A percentile compares a stretch with the other conserved stretches of the same genome.
Evolutionary conservation across 2,888 invertebrate genomes (phyloP).

Genomic region (Eupithecia vulgata): DNA sequence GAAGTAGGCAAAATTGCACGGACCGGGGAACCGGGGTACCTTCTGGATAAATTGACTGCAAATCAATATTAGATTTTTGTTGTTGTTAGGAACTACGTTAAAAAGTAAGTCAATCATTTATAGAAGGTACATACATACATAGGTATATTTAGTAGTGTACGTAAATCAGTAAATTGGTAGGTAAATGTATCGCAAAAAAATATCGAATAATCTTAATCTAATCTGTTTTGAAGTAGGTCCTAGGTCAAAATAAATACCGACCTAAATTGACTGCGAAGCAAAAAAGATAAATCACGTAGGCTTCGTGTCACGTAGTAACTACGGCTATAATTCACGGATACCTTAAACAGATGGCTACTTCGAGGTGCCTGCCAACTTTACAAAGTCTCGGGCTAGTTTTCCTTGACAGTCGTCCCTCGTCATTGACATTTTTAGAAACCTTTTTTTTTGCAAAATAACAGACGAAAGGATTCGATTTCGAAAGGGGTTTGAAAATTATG

Average conservation of each 20-base stretch:
- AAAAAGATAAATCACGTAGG: constrained; percentile 1
- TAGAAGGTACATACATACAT: too few relatives aligned
- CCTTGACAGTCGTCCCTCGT: background rate
- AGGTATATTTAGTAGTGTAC: too few relatives aligned
- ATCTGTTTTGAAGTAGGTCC: background rate
- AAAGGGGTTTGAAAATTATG: background rate
- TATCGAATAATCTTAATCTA: too few relatives aligned
- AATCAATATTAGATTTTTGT: too few relatives aligned
- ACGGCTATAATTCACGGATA: background rate
- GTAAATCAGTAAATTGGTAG: too few relatives aligned
- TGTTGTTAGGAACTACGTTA: too few relatives aligned
- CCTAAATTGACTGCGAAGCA: background rate
- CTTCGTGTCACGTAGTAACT: constrained; percentile 1
- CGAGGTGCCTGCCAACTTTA: background rate
- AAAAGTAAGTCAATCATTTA: too few relatives aligned
- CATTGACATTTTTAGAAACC: background rate
- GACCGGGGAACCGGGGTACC: too few relatives aligned
- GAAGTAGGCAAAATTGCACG: too few relatives aligned
- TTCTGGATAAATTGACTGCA: too few relatives aligned
- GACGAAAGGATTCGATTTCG: background rate
- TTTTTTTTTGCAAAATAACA: background rate
- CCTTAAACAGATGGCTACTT: background rate
- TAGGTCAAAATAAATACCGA: background rate
- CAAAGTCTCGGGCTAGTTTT: background rate
- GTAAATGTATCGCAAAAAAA: background rate